Conservation (phyloP, 2,113 vertebrate species). For the Hippoglossus stenolepis region DNA sequence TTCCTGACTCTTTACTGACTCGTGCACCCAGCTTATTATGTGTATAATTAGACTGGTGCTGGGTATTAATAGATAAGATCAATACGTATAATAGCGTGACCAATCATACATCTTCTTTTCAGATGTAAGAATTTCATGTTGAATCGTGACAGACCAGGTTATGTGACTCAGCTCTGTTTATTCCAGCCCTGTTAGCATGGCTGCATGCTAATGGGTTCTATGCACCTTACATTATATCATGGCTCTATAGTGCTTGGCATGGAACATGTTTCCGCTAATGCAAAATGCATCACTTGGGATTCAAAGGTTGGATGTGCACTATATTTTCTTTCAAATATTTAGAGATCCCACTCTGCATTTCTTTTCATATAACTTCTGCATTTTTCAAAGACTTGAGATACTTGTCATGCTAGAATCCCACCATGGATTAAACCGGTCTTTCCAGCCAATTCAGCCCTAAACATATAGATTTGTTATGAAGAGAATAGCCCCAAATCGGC, state of each 20-base stretch:
- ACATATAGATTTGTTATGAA: not conserved
- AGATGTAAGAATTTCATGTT: conserved; percentile 1
- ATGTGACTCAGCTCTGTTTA: not conserved
- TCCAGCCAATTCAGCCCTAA: not conserved
- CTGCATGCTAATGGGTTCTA: conserved; percentile 32
- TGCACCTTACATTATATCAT: conserved; percentile 26
- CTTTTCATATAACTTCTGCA: not conserved
- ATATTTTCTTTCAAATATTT: conserved; percentile 16
- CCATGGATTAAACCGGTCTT: not conserved
- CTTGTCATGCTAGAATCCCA: too few relatives aligned
- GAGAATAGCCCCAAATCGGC: not conserved
- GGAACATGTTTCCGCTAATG: conserved; percentile 43
- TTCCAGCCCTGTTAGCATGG: not conserved
- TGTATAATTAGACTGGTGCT: not conserved
- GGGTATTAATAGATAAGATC: not conserved
- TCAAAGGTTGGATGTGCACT: conserved; percentile 14
- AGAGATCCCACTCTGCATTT: not conserved
- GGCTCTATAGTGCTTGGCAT: conserved; percentile 26
- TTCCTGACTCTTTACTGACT: not conserved
- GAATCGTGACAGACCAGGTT: not conserved
- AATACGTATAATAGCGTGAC: not conserved
- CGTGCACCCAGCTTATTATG: not conserved
- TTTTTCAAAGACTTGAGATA: not conserved
- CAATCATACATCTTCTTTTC: not conserved
- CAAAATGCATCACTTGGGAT: conserved; percentile 41